These are phyloP conservation scores for Acanthisitta chloris DNA, from an alignment of 2,113 vertebrate species.

Conservation along the genomic window DNA sequence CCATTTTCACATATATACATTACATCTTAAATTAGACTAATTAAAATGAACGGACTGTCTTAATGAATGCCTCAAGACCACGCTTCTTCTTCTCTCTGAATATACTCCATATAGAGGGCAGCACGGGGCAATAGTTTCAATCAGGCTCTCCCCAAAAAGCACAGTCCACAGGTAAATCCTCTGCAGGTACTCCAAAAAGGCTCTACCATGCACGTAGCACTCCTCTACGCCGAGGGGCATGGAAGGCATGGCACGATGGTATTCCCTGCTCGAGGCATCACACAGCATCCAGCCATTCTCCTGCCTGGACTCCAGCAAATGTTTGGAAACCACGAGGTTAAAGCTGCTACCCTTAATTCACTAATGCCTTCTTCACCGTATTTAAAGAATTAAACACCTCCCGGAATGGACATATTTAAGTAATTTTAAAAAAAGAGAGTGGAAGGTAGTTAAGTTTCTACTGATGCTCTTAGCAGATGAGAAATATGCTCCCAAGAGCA, in stretches of 20 bases:
- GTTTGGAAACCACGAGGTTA: rapidly evolving
- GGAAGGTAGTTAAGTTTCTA: not conserved
- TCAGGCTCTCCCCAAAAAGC: not conserved
- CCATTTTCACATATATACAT: not conserved
- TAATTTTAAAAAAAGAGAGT: not conserved
- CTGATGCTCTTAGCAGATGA: not conserved
- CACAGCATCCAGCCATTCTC: rapidly evolving
- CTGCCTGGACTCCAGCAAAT: rapidly evolving
- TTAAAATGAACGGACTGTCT: not conserved
- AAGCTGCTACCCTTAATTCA: not conserved
- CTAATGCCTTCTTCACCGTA: not conserved
- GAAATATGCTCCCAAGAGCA: not conserved
- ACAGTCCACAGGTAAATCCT: not conserved
- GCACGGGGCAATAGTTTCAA: not conserved
- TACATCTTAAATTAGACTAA: not conserved
- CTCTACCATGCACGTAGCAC: rapidly evolving
- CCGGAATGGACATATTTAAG: not conserved
- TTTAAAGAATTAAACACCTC: not conserved
- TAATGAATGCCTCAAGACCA: not conserved
- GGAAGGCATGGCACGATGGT: rapidly evolving
- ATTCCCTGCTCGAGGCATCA: rapidly evolving
- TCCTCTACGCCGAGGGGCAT: rapidly evolving
- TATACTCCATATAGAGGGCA: not conserved
- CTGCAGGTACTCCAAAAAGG: not conserved
- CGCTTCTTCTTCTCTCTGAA: not conserved